Base-by-base conservation (phyloP, 1,140 invertebrate species). In the Drosophila prosaltans region DNA sequence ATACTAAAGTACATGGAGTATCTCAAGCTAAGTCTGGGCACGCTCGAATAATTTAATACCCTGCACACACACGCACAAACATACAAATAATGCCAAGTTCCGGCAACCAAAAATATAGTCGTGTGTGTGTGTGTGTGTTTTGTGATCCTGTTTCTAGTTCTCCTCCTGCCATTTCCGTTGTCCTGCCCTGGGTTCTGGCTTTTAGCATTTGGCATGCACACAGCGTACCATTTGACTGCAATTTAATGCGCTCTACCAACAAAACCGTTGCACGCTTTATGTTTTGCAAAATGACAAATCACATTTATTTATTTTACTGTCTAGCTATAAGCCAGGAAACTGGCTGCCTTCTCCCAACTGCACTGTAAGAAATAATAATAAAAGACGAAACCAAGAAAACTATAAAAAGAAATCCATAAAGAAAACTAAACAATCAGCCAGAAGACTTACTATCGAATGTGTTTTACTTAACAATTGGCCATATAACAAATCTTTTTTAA, bases 21-120 rank as follows among this genome's bases (percentile, higher is more conserved):
- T 78, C 70, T 81, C 67, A 69, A 65, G 57, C 70, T 74, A 64
- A 74, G 78, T 84, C 72, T 72, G 69, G 63, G 83, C 84, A 89
- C 84, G 84, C 84, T 84, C 84, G 84, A 89, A 89, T 89, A 89
- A 89, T 89, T 89, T 89, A 89, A 89, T 89, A 81, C 80, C 59
- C 43, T 66, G 40, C 51, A 65, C 43, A 51, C n/a, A 24, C 9
- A 51, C 21, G 3, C 24, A 51, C 24, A 24, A 2, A 51, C 21
- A 9, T 10, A 51, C 24, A 21, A 3, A 51, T 8, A 2, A 36
- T 36, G 6, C 41, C 30, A 16, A 40, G 59, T 66, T 63, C 26
- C 59, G 36, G 62, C 76, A 64, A 60, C 68, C 72, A 69, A 65
- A 75, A 76, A 51, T 51, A 51, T 21, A 26, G 45, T 71, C 30